Evolutionary conservation across 2,113 vertebrate species (phyloP), one percentile per base, ranked within the genome.

Genomic region (Lipophrys pholis): DNA sequence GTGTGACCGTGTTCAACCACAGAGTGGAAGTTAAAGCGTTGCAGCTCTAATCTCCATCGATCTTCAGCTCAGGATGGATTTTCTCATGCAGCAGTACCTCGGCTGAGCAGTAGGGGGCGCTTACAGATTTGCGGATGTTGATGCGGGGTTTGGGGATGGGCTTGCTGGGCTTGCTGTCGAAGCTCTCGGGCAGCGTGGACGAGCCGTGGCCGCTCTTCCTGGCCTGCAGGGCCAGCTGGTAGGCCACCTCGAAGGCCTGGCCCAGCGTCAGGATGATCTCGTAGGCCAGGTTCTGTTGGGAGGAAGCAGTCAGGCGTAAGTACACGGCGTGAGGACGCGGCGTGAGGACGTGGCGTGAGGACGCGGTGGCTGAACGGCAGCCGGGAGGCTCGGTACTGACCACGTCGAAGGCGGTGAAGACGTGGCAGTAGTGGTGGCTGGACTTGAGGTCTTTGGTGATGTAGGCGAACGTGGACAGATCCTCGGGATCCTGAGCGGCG

Each of bases 391-490:
- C 35, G 11, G 56, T 52, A 96, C 97, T 94, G 58, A 99, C 98
- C 97, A 99, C 97, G 85, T 99, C 98, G 43, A 99, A 99, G 1
- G 98, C 97, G 69, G 97, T 99, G 93, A 99, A 99, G 84, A 99
- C 98, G 3, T 99, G 98, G 93, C 98, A 99, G 94, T 99, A 99
- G 91, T 99, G 98, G 92, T 99, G 97, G 89, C 96, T 99, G 80
- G 98, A 98, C 95, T 99, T 99, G 94, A 99, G 93, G 95, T 99
- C 98, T 95, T 99, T 99, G 84, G 98, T 99, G 94, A 99, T 99
- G 90, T 99, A 99, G 10, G 98, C 98, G 83, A 99, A 99, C 0
- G 98, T 99, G 8, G 97, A 99, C 85, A 99, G 96, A 86, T 99
- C 98, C 81, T 99, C 98, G 0, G 98, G 98, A 90, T 99, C 97